Percentiles rank a stretch among this genome's conserved stretches.
Evolutionary conservation across 2,113 vertebrate genomes (phyloP).

Genomic region (Calypte anna): DNA sequence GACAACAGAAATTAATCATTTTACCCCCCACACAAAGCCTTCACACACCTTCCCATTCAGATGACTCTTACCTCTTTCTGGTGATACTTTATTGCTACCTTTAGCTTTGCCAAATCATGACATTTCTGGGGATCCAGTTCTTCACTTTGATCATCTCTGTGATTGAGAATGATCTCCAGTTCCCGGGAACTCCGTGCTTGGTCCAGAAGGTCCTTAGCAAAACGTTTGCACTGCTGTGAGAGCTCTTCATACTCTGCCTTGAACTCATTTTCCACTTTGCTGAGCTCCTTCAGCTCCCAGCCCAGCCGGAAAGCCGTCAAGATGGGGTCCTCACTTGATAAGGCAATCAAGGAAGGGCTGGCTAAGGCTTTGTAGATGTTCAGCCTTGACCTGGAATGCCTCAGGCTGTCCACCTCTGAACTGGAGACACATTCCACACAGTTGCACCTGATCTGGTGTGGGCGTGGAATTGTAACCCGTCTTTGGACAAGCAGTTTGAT

Average conservation of each 20-base stretch:
- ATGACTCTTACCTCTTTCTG: conserved; percentile 92
- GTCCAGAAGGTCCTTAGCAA: conserved; percentile 97
- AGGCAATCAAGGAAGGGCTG: conserved; percentile 94
- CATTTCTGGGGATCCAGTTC: conserved; percentile 93
- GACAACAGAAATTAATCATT: neutral
- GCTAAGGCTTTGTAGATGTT: conserved; percentile 98
- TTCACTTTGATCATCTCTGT: conserved; percentile 94
- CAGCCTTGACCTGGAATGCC: conserved; percentile 92
- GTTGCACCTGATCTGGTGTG: conserved; percentile 96
- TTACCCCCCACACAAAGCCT: neutral
- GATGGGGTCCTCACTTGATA: conserved; percentile 90
- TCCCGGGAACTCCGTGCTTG: conserved; percentile 94
- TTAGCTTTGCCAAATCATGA: conserved; percentile 95
- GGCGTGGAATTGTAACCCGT: conserved; percentile 92
- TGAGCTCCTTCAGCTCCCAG: conserved; percentile 98
- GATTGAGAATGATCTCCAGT: conserved; percentile 96
- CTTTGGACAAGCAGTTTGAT: conserved; percentile 96
- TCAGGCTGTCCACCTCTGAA: conserved; percentile 94
- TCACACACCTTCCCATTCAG: neutral
- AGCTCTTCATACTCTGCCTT: conserved; percentile 98
- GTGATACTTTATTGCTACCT: conserved; percentile 98
- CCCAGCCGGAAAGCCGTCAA: conserved; percentile 94
- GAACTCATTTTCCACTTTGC: conserved; percentile 98
- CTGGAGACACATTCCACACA: conserved; percentile 97
- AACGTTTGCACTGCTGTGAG: conserved; percentile 96